Evolutionary conservation across 2,797 vertebrate species (phyloP).

Genomic region (Peromyscus melanophrys): DNA sequence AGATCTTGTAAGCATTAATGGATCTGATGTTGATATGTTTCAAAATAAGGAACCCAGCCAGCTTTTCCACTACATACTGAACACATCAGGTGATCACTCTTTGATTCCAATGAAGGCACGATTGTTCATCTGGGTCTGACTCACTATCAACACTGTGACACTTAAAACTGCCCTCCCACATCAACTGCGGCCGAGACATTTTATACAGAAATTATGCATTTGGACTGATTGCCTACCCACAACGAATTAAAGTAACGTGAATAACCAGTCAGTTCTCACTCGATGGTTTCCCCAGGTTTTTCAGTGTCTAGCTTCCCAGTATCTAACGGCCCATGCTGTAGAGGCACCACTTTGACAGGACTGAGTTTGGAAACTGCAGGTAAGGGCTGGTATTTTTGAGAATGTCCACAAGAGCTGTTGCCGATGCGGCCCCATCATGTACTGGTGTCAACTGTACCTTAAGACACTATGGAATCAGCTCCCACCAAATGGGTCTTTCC

Average conservation of each 20-base stretch:
- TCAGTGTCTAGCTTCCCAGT: slow-evolving; percentile 47
- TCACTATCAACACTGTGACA: slow-evolving; percentile 25
- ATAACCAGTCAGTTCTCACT: neutral
- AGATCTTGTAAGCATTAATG: slow-evolving; percentile 45
- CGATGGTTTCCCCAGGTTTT: slow-evolving; percentile 55
- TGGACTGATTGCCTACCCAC: neutral
- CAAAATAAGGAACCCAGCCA: slow-evolving; percentile 43
- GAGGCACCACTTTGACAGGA: slow-evolving; percentile 56
- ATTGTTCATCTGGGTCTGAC: slow-evolving; percentile 24
- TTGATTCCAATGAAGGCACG: neutral
- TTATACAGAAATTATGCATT: slow-evolving; percentile 38
- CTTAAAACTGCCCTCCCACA: slow-evolving; percentile 33
- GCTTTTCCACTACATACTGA: slow-evolving; percentile 25
- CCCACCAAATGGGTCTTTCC: slow-evolving; percentile 26
- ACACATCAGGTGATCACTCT: slow-evolving; percentile 32
- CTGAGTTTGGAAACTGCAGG: slow-evolving; percentile 27
- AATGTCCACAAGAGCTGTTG: slow-evolving; percentile 28
- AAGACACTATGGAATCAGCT: slow-evolving; percentile 23
- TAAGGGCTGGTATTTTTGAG: neutral
- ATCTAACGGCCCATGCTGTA: slow-evolving; percentile 51
- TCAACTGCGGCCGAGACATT: neutral
- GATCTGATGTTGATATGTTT: slow-evolving; percentile 7
- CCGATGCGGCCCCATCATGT: neutral
- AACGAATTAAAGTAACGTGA: neutral
- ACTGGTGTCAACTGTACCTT: slow-evolving; percentile 55